Conservation (phyloP, 2,797 vertebrate genomes). For the Bucorvus abyssinicus region DNA sequence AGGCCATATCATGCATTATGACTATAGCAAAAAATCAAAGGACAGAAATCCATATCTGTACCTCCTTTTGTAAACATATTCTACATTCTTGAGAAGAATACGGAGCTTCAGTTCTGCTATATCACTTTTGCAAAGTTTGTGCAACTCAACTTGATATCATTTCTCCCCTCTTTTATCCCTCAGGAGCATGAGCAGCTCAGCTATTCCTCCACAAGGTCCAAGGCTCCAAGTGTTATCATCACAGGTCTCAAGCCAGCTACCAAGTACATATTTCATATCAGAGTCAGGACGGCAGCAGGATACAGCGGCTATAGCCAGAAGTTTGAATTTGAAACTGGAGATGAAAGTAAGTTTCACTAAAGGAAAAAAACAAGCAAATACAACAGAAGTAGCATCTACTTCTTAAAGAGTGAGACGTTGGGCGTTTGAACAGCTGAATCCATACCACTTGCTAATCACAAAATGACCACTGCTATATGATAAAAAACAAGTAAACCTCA, state of each 20-base stretch:
- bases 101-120: conserved; percentile 41
- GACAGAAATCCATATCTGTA: conserved; percentile 24
- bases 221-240: conserved; percentile 92
- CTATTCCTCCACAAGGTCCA: conserved; percentile 93
- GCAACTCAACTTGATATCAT: conserved; percentile 54
- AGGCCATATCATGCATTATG: conserved; percentile 44
- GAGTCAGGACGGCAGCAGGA: conserved; percentile 86
- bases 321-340: conserved; percentile 93
- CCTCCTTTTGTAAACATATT: conserved; percentile 29
- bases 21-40: background rate
- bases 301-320: conserved; percentile 91
- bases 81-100: conserved; percentile 46
- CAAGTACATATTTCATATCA: conserved; percentile 93
- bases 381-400: background rate
- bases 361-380: background rate
- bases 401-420: background rate
- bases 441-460: background rate
- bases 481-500: background rate
- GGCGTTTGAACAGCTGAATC: background rate
- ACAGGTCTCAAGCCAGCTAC: conserved; percentile 91
- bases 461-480: background rate
- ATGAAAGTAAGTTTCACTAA: conserved; percentile 87
- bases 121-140: conserved; percentile 22
- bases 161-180: conserved; percentile 70
- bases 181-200: conserved; percentile 93